Base-by-base conservation (phyloP, 2,797 vertebrate genomes). In the Calcarius lapponicus region DNA sequence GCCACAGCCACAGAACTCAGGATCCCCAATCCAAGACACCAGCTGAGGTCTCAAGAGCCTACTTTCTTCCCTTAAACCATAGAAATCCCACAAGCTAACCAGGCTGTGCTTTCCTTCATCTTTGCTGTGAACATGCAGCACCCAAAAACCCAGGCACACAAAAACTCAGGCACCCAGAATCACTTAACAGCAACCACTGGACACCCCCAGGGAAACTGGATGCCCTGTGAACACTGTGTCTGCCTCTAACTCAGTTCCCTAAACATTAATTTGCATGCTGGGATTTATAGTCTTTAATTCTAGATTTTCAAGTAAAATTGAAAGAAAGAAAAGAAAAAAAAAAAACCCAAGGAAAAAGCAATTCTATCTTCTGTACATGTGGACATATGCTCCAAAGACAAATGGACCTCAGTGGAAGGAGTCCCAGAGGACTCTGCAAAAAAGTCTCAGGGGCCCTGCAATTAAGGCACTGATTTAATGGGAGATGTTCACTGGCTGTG, bases 181-280 rank as follows among this genome's bases (percentile, higher is more conserved):
- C 20, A 25, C 13, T 53, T 22, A 28, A 20, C 13, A 65, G 20
- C 40, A 60, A 20, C 67, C 25, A 16, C 20, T 10, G 28, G 21
- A 17, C 31, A 47, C 8, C 12, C 18, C 10, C 19, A 18, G 38
- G 6, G 22, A 90, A 69, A n/a, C 3, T 2, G 1, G 24, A 8
- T 72, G 9, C 6, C 57, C 16, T 22, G 2, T 0, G 1, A 38
- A 42, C 25, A 42, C 65, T 14, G 3, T 15, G 10, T 32, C 1
- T 0, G 4, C 32, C n/a, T 69, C 22, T 32, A 34, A 31, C 43
- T 69, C 34, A 17, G 10, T 36, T 53, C 26, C 24, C 25, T 81
- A 79, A 45, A 34, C 6, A 14, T 54, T 40, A 34, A 10, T 8
- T n/a, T 66, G 3, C 8, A 28, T 36, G 6, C 3, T 62, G 51